phyloP scores from a whole-genome alignment of 2,888 invertebrate genomes.

The Oeneis ivallda region DNA sequence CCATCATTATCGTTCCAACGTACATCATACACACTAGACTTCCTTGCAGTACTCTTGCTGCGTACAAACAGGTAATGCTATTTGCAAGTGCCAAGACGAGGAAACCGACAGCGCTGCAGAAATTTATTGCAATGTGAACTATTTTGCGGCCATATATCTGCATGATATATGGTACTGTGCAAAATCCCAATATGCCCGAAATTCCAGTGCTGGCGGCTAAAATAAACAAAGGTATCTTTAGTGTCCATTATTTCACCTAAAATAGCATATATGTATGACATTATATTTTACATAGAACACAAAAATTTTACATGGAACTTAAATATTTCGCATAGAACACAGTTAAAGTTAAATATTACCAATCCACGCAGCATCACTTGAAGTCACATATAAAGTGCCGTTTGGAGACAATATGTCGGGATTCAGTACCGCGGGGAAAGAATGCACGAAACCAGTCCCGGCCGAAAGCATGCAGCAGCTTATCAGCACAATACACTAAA shows the following conservation, averaged over 20 bases:
- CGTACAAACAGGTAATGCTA: slow-evolving; percentile 43
- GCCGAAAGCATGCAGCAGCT: slow-evolving; percentile 38
- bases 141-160: slow-evolving; percentile 50
- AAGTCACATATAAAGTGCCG: slow-evolving; percentile 47
- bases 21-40: slow-evolving; percentile 46
- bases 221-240: slow-evolving; percentile 29
- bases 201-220: slow-evolving; percentile 52
- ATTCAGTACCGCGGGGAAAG: slow-evolving; percentile 49
- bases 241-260: no score
- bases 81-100: slow-evolving; percentile 45
- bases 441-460: slow-evolving; percentile 45
- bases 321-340: no score
- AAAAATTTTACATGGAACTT: not conserved
- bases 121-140: slow-evolving; percentile 41
- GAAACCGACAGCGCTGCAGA: slow-evolving; percentile 45
- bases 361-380: slow-evolving; percentile 44
- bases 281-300: not conserved
- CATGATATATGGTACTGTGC: slow-evolving; percentile 48
- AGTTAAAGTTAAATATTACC: no score
- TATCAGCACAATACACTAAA: slow-evolving; percentile 5
- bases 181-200: slow-evolving; percentile 47
- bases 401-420: slow-evolving; percentile 47
- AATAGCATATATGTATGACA: no score
- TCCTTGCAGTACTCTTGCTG: slow-evolving; percentile 51
- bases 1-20: slow-evolving; percentile 45